phyloP scores from a whole-genome alignment of 2,888 invertebrate genomes.

The Caenorhabditis panamensis region DNA sequence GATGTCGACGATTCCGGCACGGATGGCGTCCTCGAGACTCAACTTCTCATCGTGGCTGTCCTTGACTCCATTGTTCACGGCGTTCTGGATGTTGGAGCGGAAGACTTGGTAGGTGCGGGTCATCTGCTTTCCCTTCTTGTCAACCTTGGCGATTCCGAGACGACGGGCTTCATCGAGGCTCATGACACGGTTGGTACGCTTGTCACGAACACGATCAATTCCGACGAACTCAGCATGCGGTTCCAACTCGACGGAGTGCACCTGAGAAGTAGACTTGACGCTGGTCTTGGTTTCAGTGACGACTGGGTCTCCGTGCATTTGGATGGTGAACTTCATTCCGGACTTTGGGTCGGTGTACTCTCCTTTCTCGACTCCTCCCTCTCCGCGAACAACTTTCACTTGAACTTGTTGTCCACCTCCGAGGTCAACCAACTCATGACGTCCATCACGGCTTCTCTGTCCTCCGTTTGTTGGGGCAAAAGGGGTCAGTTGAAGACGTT shows the following conservation, averaged over 20 bases:
- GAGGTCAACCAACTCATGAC: constrained; percentile 79
- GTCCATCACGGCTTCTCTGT: constrained; percentile 58
- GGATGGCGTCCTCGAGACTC: constrained; percentile 90
- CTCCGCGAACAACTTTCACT: constrained; percentile 80
- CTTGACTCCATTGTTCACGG: constrained; percentile 87
- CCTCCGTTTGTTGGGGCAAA: constrained; percentile 67
- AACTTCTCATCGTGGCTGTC: constrained; percentile 87
- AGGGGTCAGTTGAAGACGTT: constrained; percentile 79
- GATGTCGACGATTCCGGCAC: constrained; percentile 88
- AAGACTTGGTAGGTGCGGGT: constrained; percentile 81
- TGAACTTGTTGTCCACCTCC: constrained; percentile 81
- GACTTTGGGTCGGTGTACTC: constrained; percentile 80
- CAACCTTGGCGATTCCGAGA: constrained; percentile 80
- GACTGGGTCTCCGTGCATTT: constrained; percentile 81
- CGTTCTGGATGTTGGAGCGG: constrained; percentile 82
- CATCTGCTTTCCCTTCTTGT: constrained; percentile 81
- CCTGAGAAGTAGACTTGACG: constrained; percentile 81
- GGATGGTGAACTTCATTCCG: constrained; percentile 81
- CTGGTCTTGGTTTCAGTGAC: constrained; percentile 81
- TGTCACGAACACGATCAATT: constrained; percentile 80
- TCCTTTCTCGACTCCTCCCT: constrained; percentile 80
- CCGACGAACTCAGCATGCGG: constrained; percentile 81
- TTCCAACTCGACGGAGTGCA: constrained; percentile 81
- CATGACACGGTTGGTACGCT: constrained; percentile 78
- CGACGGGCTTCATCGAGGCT: constrained; percentile 81